phyloP scores from a whole-genome alignment of 2,113 vertebrate species.

The Herpetotheres cachinnans region DNA sequence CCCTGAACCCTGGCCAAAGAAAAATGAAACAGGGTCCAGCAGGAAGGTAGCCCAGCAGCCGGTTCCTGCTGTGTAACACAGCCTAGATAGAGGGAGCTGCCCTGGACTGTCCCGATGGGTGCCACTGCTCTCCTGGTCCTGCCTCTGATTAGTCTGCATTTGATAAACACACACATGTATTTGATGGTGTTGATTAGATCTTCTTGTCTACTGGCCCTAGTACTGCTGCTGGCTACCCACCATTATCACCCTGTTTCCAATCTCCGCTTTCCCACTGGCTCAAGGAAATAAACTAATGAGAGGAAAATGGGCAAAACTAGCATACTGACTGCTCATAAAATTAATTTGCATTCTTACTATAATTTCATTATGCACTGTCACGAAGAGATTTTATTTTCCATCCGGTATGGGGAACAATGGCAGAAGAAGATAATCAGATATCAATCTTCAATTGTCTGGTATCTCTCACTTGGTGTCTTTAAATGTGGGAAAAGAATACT shows the following conservation, averaged over 20 bases:
- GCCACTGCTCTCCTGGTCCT: accelerated
- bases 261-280: background rate
- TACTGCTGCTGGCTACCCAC: too few species aligned
- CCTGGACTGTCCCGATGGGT: accelerated
- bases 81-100: accelerated
- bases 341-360: constrained; percentile 9
- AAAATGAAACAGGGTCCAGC: accelerated
- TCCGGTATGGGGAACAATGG: background rate
- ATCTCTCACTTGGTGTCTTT: background rate
- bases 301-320: background rate
- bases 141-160: too few species aligned
- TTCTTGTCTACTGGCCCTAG: background rate
- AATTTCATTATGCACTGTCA: constrained; percentile 36
- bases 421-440: background rate
- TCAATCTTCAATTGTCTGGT: background rate
- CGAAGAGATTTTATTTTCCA: background rate
- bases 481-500: background rate
- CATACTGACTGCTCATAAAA: constrained; percentile 12
- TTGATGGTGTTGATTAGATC: background rate
- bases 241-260: background rate
- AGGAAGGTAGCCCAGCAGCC: accelerated
- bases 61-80: accelerated
- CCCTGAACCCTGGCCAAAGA: accelerated
- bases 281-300: constrained; percentile 26
- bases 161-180: background rate